A percentile compares a stretch with the other conserved stretches of the same genome.
These are phyloP conservation scores for Lycophotia porphyrea DNA, from an alignment of 2,888 invertebrate genomes.

Conservation along the genomic window DNA sequence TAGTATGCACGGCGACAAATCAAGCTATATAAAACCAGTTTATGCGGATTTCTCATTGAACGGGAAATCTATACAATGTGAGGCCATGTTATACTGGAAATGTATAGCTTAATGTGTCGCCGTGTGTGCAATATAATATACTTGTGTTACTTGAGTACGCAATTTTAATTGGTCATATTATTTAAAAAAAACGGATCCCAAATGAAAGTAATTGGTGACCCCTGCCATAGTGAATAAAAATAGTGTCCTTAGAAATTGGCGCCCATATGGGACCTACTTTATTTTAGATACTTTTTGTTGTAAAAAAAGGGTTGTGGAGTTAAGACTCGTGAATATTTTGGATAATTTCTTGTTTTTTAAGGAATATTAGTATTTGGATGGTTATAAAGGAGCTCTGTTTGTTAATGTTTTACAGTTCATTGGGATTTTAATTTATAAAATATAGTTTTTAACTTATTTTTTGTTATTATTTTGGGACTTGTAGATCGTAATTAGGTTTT, in stretches of 20 bases:
- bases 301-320: slow-evolving; percentile 88
- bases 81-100: too few species aligned
- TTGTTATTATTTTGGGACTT: slow-evolving; percentile 17
- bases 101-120: too few species aligned
- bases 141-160: too few species aligned
- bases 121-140: too few species aligned
- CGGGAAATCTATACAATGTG: too few species aligned
- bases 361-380: slow-evolving; percentile 39
- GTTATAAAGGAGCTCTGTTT: slow-evolving; percentile 74
- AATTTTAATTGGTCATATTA: too few species aligned
- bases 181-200: too few species aligned
- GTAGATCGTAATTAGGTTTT: slow-evolving; percentile 34
- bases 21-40: too few species aligned
- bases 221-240: slow-evolving; percentile 52
- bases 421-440: slow-evolving; percentile 10
- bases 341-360: slow-evolving; percentile 38
- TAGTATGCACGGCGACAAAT: too few species aligned
- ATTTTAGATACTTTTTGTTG: slow-evolving; percentile 54
- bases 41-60: too few species aligned
- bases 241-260: slow-evolving; percentile 55
- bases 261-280: slow-evolving; percentile 48
- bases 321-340: slow-evolving; percentile 76
- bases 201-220: too few species aligned
- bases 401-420: slow-evolving; percentile 66
- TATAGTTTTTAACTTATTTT: background rate